Evolutionary conservation across 2,888 invertebrate genomes (phyloP).

Genomic region (Entomobrya proxima): DNA sequence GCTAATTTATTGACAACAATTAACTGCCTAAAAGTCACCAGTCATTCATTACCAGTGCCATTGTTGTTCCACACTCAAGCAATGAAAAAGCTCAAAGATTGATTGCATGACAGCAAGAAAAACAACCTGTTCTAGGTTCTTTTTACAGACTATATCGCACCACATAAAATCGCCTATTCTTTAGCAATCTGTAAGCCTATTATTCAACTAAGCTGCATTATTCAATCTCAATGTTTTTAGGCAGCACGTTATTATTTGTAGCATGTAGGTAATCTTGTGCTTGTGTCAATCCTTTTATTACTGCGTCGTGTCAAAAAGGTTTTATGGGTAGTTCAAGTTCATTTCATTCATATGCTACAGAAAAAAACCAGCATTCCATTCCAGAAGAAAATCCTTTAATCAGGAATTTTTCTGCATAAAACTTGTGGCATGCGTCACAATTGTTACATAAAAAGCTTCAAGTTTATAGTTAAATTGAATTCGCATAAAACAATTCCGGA

Average conservation of each 20-base stretch:
- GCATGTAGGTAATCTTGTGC: background rate
- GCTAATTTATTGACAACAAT: slow-evolving; percentile 44
- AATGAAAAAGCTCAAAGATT: slow-evolving; percentile 13
- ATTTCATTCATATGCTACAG: background rate
- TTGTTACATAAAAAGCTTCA: too few species aligned
- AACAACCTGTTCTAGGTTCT: background rate
- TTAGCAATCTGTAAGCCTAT: slow-evolving; percentile 1
- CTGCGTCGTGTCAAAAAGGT: slow-evolving; percentile 6
- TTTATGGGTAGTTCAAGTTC: slow-evolving; percentile 16
- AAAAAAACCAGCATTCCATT: background rate
- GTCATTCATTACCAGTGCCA: background rate
- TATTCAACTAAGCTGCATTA: slow-evolving; percentile 11
- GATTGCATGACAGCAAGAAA: background rate
- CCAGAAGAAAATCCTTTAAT: slow-evolving; percentile 28
- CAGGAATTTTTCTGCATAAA: background rate
- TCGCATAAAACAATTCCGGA: slow-evolving; percentile 11
- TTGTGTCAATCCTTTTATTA: background rate
- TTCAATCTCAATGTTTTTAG: background rate
- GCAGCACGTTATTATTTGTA: background rate
- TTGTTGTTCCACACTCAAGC: background rate
- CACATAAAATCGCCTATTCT: background rate
- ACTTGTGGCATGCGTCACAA: background rate
- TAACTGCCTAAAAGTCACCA: slow-evolving; percentile 4
- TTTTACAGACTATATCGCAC: background rate
- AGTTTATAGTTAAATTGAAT: too few species aligned